phyloP scores from a whole-genome alignment of 2,113 vertebrate genomes.

The Ictalurus punctatus region DNA sequence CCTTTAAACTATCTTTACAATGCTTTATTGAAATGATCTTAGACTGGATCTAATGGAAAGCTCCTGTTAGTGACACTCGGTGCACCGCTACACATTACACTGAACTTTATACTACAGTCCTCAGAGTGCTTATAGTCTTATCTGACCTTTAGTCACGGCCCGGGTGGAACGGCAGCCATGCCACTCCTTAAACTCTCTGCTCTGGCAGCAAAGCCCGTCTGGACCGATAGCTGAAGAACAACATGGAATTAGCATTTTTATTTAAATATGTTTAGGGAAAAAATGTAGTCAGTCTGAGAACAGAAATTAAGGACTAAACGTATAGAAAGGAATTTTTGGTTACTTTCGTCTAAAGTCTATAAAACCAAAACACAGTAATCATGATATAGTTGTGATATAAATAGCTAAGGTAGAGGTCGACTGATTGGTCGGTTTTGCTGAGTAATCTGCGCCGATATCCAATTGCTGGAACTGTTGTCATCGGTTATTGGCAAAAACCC shows the following conservation, averaged over 20 bases:
- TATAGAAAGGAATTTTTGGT: not conserved
- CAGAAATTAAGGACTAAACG: not conserved
- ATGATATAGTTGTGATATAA: no score
- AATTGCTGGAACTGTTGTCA: no score
- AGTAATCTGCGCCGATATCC: no score
- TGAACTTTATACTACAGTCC: not conserved
- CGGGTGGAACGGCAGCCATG: slow-evolving; percentile 93
- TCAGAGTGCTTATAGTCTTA: not conserved
- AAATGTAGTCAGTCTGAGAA: not conserved
- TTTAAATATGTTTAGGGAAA: not conserved
- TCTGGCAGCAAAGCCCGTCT: slow-evolving; percentile 95
- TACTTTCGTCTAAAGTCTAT: not conserved
- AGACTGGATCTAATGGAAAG: not conserved
- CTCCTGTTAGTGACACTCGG: not conserved
- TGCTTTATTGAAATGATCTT: not conserved
- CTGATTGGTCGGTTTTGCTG: no score
- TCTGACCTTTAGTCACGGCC: slow-evolving; percentile 88
- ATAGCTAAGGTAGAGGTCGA: no score
- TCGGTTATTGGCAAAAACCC: no score
- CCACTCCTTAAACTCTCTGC: slow-evolving; percentile 98
- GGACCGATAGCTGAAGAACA: slow-evolving; percentile 83
- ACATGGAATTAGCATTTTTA: not conserved
- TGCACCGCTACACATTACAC: not conserved
- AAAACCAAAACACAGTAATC: not conserved
- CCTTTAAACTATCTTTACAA: not conserved